phyloP scores from a whole-genome alignment of 2,888 invertebrate species.

The Xestia rhomboidea region DNA sequence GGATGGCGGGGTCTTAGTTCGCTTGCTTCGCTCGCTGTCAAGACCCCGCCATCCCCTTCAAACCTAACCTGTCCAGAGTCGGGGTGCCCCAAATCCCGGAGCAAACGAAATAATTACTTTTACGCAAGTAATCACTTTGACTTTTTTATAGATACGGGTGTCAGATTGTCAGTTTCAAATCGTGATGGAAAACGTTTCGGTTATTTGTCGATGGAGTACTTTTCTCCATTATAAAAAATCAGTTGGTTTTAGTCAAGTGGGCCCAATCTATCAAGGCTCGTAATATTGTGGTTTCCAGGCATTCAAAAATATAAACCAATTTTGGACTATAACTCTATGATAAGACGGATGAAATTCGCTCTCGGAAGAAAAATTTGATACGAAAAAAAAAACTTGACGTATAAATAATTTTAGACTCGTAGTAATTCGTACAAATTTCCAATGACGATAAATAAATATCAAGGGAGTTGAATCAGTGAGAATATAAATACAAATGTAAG shows the following conservation, averaged over 20 bases:
- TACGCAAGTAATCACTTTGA: too few species aligned
- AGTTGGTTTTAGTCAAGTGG: background rate
- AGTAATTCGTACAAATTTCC: slow-evolving; percentile 5
- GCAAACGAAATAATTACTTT: too few species aligned
- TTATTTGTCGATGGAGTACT: background rate
- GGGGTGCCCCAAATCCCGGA: too few species aligned
- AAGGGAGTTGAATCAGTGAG: slow-evolving; percentile 4
- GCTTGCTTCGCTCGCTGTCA: too few species aligned
- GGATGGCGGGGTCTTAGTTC: too few species aligned
- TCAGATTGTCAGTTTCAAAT: background rate
- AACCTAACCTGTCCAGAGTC: too few species aligned
- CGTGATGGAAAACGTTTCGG: background rate
- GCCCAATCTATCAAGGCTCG: background rate
- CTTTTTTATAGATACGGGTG: too few species aligned
- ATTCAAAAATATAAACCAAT: background rate
- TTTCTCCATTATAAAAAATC: background rate
- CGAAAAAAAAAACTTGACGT: background rate
- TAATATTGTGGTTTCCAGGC: background rate
- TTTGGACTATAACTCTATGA: slow-evolving; percentile 1
- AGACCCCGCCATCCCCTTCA: too few species aligned
- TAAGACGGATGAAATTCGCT: background rate
- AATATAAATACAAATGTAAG: slow-evolving; percentile 35
- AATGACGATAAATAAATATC: slow-evolving; percentile 9
- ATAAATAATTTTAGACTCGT: background rate
- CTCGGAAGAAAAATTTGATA: background rate